Evolutionary conservation across 2,797 vertebrate species (phyloP), one percentile per base, ranked within the genome.

Genomic region (Falco naumanni): DNA sequence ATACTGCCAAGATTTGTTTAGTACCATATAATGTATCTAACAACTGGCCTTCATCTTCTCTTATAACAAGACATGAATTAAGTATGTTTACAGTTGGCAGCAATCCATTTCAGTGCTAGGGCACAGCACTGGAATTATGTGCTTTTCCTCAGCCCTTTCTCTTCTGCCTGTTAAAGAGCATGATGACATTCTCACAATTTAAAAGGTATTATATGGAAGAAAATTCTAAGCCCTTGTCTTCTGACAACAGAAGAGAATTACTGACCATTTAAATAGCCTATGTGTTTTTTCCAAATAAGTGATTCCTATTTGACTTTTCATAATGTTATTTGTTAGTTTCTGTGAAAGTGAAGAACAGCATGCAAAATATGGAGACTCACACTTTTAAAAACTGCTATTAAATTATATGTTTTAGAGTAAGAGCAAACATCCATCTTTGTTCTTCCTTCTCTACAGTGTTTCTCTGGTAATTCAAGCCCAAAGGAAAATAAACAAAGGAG

Each of bases 161-260:
- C 77, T 51, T 34, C 37, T 70, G 47, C 89, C 48, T 90, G 96
- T 95, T 93, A 95, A 84, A 87, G 85, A 95, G 69, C 91, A 88
- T 94, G 94, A 97, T 97, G 95, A 93, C 88, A 94, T 97, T 96
- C 91, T 94, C 88, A 93, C 39, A 83, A 86, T 98, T 97, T 96
- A 90, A 91, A 97, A 97, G 78, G 74, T 95, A 94, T 97, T 97
- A 94, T 91, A 97, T 24, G 66, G 91, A 93, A 95, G 95, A 96
- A 97, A 98, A 98, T 90, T 74, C 84, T 95, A 97, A 97, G 85
- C 82, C 89, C 97, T 97, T 97, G 92, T 97, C 95, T 98, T 97
- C 95, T 97, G 97, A 97, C 95, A 97, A 87, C 87, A 78, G 92
- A 96, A 96, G 86, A 83, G 95, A 97, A 97, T 98, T 97, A 97